These are phyloP conservation scores for Theocolax elegans DNA, from an alignment of 1,140 invertebrate genomes.

Conservation along the genomic window DNA sequence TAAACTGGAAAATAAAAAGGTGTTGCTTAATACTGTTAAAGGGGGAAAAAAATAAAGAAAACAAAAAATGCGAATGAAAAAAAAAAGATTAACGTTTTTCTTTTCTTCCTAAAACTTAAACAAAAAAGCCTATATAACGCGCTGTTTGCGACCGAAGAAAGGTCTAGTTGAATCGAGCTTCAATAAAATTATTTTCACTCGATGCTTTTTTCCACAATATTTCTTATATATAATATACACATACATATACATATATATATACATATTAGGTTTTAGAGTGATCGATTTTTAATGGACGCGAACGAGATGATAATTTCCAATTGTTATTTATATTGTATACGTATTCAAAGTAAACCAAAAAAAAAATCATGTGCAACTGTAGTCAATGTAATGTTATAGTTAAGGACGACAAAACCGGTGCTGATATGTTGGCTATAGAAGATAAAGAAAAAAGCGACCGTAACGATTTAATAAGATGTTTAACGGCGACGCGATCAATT, in stretches of 20 bases:
- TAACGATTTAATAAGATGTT: too few relatives aligned
- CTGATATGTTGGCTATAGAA: slow-evolving; percentile 27
- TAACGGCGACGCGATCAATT: not conserved
- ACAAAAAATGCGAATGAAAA: not conserved
- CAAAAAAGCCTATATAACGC: slow-evolving; percentile 17
- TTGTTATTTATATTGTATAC: slow-evolving; percentile 26
- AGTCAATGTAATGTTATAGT: slow-evolving; percentile 29
- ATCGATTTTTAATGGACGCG: too few relatives aligned
- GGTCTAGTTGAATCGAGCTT: slow-evolving; percentile 33
- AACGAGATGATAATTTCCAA: slow-evolving; percentile 6
- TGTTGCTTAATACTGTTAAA: slow-evolving; percentile 8
- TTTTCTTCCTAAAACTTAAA: not conserved
- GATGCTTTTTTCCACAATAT: slow-evolving; percentile 9
- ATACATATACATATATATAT: too few relatives aligned
- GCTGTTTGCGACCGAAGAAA: slow-evolving; percentile 22
- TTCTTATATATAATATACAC: too few relatives aligned
- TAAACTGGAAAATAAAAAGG: not conserved
- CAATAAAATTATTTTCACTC: slow-evolving; percentile 7
- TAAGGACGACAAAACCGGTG: slow-evolving; percentile 14
- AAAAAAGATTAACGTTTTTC: not conserved
- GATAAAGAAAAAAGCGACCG: not conserved
- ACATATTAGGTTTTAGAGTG: too few relatives aligned
- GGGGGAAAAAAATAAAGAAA: not conserved
- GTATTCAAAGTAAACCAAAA: not conserved
- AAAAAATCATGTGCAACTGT: slow-evolving; percentile 8